Conservation (phyloP, 2,113 vertebrate species). For the Brienomyrus longianalis region DNA sequence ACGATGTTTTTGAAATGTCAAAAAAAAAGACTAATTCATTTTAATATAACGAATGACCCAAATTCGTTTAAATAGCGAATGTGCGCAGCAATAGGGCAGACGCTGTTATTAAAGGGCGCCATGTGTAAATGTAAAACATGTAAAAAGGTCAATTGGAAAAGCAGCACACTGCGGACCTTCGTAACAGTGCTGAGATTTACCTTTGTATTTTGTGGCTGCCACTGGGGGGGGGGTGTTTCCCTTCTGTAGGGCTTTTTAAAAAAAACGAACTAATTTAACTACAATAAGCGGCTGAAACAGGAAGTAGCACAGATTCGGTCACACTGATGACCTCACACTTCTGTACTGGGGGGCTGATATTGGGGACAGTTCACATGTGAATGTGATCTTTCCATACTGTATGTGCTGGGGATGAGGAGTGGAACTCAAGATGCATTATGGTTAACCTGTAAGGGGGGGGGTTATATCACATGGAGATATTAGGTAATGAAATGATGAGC, state of each 20-base stretch:
- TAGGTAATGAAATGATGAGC: neutral
- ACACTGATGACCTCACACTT: neutral
- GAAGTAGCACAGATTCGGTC: neutral
- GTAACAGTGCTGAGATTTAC: neutral
- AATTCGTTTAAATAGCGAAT: neutral
- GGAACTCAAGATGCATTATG: neutral
- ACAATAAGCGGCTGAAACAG: neutral
- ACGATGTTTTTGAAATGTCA: neutral
- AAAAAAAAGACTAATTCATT: neutral
- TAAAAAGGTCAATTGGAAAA: neutral
- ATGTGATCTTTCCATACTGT: neutral
- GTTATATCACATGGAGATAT: neutral
- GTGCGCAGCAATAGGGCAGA: neutral
- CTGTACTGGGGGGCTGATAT: neutral
- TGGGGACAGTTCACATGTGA: neutral
- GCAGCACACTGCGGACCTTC: neutral
- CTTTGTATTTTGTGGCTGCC: neutral
- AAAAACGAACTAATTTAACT: neutral
- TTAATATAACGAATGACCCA: neutral
- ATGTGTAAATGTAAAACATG: neutral
- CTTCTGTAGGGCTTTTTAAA: neutral
- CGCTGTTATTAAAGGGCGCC: neutral
- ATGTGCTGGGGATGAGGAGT: neutral
- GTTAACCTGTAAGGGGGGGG: neutral
- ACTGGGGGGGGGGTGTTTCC: neutral